Percentiles rank a stretch among this genome's conserved stretches.
Evolutionary conservation across 2,797 vertebrate species (phyloP).

Genomic region (Sebastes cheni): DNA sequence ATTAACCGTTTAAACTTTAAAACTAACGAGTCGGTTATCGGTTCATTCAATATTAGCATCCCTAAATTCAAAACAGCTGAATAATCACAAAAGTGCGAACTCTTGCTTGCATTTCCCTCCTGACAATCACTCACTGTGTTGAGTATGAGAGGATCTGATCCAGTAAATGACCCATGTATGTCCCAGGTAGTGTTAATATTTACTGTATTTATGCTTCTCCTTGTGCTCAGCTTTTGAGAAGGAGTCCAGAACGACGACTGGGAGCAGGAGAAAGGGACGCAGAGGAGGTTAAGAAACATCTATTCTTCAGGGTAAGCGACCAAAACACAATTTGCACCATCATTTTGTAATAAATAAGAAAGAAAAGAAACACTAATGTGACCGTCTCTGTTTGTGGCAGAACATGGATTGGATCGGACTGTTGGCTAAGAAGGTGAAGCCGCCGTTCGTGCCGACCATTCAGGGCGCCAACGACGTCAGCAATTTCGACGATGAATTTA

Average conservation of each 20-base stretch:
- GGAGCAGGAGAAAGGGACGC: conserved; percentile 96
- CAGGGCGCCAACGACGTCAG: conserved; percentile 95
- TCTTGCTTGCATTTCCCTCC: not conserved
- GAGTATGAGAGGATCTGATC: not conserved
- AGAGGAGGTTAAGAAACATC: conserved; percentile 97
- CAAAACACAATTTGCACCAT: not conserved
- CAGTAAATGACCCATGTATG: not conserved
- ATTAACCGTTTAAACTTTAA: too few relatives aligned
- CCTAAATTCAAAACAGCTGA: not conserved
- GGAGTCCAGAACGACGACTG: conserved; percentile 95
- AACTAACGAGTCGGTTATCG: too few relatives aligned
- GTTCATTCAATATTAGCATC: too few relatives aligned
- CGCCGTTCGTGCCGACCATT: conserved; percentile 95
- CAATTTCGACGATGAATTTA: conserved; percentile 99
- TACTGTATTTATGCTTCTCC: not conserved
- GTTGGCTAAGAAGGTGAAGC: conserved; percentile 94
- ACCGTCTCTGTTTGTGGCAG: conserved; percentile 69
- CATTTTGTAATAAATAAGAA: not conserved
- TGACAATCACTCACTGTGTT: not conserved
- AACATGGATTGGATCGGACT: conserved; percentile 93
- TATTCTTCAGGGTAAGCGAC: conserved; percentile 94
- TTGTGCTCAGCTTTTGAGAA: conserved; percentile 88
- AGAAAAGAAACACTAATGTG: not conserved
- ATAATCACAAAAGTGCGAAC: not conserved
- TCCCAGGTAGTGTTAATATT: not conserved